Evolutionary conservation across 2,113 vertebrate genomes (phyloP).

Genomic region (Pteropus alecto): DNA sequence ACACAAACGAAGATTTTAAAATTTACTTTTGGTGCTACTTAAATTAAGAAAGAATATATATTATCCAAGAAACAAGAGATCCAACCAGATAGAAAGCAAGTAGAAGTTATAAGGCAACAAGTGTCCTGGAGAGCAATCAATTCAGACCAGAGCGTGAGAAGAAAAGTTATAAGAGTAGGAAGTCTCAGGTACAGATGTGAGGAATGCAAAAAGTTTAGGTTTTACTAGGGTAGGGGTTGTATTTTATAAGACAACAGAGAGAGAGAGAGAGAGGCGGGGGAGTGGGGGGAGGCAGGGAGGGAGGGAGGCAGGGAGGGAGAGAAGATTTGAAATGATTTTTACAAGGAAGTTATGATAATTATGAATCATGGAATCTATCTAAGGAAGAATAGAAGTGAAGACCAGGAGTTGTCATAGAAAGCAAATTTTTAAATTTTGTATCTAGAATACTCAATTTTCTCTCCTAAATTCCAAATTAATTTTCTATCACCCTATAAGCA

Average conservation of each 20-base stretch:
- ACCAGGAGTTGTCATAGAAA: not conserved
- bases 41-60: not conserved
- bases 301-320: too few species aligned
- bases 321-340: not conserved
- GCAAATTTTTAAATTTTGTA: not conserved
- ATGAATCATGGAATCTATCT: not conserved
- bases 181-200: not conserved
- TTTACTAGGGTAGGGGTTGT: not conserved
- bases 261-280: not conserved
- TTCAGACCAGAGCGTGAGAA: not conserved
- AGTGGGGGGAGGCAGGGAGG: accelerated
- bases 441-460: not conserved
- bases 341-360: not conserved
- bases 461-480: not conserved
- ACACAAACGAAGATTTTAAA: not conserved
- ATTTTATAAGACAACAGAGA: not conserved
- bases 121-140: not conserved
- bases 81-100: not conserved
- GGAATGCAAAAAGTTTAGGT: not conserved
- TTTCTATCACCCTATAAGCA: not conserved
- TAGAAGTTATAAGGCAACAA: not conserved
- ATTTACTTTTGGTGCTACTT: not conserved
- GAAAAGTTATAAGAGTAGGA: not conserved
- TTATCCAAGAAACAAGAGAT: not conserved
- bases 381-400: not conserved